Conservation (phyloP, 2,888 invertebrate genomes). For the Rotaria macrura region DNA sequence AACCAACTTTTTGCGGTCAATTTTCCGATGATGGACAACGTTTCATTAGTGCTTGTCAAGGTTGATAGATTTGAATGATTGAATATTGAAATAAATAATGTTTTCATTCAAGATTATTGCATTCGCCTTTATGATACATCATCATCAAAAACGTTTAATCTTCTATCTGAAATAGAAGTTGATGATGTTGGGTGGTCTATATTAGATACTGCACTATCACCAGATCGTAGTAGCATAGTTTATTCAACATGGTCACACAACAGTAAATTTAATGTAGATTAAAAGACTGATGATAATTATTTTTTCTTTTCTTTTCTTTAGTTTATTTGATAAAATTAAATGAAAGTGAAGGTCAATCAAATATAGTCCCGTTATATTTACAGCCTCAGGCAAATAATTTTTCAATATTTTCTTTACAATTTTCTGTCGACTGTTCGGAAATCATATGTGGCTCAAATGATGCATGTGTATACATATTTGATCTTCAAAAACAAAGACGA, state of each 20-base stretch:
- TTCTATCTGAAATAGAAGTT: slow-evolving; percentile 54
- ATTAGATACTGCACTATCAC: slow-evolving; percentile 65
- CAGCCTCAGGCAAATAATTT: slow-evolving; percentile 46
- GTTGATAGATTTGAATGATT: slow-evolving; percentile 39
- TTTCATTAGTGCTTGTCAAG: slow-evolving; percentile 67
- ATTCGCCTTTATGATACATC: slow-evolving; percentile 62
- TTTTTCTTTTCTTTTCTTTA: too few relatives aligned
- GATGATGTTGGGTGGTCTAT: slow-evolving; percentile 73
- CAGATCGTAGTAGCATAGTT: slow-evolving; percentile 62
- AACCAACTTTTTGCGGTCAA: slow-evolving; percentile 59
- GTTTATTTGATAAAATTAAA: not conserved
- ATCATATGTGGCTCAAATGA: slow-evolving; percentile 66
- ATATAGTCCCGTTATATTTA: not conserved
- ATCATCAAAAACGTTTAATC: slow-evolving; percentile 53
- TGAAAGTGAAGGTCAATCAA: not conserved
- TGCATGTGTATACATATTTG: slow-evolving; percentile 65
- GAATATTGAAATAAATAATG: too few relatives aligned
- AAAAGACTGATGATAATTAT: too few relatives aligned
- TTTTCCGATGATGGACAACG: slow-evolving; percentile 63
- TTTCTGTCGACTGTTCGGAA: slow-evolving; percentile 65
- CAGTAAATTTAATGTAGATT: slow-evolving; percentile 55
- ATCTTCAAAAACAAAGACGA: slow-evolving; percentile 52
- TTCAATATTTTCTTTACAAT: slow-evolving; percentile 68
- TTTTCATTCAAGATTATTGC: slow-evolving; percentile 56
- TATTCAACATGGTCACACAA: slow-evolving; percentile 75